Evolutionary conservation across 92 coral and sea anemone genomes (phyloP).

Genomic region (Zoanthus solanderi): DNA sequence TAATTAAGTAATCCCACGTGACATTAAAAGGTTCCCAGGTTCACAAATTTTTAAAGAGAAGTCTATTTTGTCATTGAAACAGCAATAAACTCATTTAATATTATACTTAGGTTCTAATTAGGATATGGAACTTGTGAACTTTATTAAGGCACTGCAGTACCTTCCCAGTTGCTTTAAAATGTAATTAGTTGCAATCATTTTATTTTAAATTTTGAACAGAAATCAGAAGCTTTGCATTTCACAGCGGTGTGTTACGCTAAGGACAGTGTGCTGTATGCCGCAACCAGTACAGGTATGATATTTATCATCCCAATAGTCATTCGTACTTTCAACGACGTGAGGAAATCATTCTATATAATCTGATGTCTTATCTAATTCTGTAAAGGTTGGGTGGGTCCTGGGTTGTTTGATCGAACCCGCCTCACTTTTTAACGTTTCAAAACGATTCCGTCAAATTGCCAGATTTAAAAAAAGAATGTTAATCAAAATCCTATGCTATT

Average conservation of each 20-base stretch:
- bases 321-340: too few relatives aligned
- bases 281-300: conserved; percentile 82
- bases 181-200: background rate
- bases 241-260: conserved; percentile 90
- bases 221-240: conserved; percentile 65
- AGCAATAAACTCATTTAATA: background rate
- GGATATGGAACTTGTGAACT: background rate
- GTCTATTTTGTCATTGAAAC: background rate
- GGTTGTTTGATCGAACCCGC: too few relatives aligned
- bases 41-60: background rate
- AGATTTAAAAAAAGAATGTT: too few relatives aligned
- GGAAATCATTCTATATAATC: too few relatives aligned
- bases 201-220: conserved; percentile 4
- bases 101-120: background rate
- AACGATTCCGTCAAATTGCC: too few relatives aligned
- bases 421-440: too few relatives aligned
- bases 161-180: background rate
- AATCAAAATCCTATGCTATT: too few relatives aligned
- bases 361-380: too few relatives aligned
- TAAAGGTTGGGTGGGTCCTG: too few relatives aligned
- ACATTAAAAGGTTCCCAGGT: background rate
- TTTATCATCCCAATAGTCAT: background rate
- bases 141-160: background rate
- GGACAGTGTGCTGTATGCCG: conserved; percentile 89
- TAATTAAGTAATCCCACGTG: background rate